Evolutionary conservation across 2,888 invertebrate genomes (phyloP), one percentile per base, ranked within the genome.

Genomic region (Drosophila mayaguana): DNA sequence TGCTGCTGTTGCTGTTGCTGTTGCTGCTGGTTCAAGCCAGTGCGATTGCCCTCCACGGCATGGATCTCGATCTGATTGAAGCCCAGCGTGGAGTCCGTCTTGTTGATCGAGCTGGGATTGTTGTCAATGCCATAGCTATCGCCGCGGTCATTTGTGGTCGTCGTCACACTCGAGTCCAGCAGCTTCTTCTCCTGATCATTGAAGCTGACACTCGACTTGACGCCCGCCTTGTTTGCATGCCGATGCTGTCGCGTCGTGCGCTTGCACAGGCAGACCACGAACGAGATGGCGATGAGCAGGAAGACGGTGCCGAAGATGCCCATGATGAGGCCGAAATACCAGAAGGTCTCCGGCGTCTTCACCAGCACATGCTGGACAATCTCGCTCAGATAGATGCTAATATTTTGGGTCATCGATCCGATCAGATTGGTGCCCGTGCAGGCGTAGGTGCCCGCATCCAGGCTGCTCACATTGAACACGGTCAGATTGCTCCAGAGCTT

Each of bases 131-230:
- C 94, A 83, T 95, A 95, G 87, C 95, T 95, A 63, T 94, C 94
- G 60, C 93, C 94, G 8, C 94, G 93, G 75, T 95, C 95, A 34
- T 95, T 95, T 0, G 95, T 95, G 7, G 96, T 96, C 8, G 96
- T 96, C 16, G 96, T 95, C 42, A 96, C 95, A 78, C 97, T 97
- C 20, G 97, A 95, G 82, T 97, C 97, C 73, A 97, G 93, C 65
- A 97, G 93, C 90, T 97, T 97, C 92, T 97, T 97, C 90, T 97
- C 97, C 93, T 97, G 97, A 89, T 97, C 97, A 54, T 96, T 97
- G 90, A 97, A 97, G 91, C 97, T 97, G 2, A 96, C 95, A 92
- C 96, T 96, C 51, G 96, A 95, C 87, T 96, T 96, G 64, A 96
- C 94, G 46, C 96, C 96, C 9, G 91, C 78, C 75, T 96, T 95